Percentiles rank a stretch among this genome's conserved stretches.
phyloP scores from a whole-genome alignment of 1,140 invertebrate species.

The Orius insidiosus region DNA sequence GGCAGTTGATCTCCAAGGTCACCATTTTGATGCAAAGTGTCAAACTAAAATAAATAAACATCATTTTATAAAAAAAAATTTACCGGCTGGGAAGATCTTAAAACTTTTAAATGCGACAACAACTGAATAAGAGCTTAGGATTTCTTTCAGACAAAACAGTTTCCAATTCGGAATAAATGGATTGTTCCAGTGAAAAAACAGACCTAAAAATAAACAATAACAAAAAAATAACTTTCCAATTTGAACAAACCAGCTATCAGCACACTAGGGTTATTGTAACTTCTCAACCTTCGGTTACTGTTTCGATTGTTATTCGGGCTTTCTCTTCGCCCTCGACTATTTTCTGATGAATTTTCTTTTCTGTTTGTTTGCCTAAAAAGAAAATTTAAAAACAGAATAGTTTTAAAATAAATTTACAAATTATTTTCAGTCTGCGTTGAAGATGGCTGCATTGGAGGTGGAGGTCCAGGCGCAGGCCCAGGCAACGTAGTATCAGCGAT shows the following conservation, averaged over 20 bases:
- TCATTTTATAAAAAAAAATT: neutral
- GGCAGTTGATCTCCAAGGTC: too few species aligned
- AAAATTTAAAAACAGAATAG: neutral
- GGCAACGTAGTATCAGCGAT: slow-evolving; percentile 9
- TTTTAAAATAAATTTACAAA: slow-evolving; percentile 10
- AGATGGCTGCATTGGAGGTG: slow-evolving; percentile 1
- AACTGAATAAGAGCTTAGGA: slow-evolving; percentile 48
- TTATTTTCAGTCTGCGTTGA: slow-evolving; percentile 11
- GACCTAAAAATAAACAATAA: slow-evolving; percentile 4
- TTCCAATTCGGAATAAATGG: slow-evolving; percentile 48
- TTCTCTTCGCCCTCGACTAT: too few species aligned
- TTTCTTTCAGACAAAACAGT: slow-evolving; percentile 48
- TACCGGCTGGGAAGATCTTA: slow-evolving; percentile 30
- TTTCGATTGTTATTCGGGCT: neutral
- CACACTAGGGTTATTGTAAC: slow-evolving; percentile 8
- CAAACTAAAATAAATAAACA: neutral
- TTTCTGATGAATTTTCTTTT: too few species aligned
- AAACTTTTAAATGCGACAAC: slow-evolving; percentile 41
- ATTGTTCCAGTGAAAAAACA: slow-evolving; percentile 18
- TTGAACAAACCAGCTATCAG: slow-evolving; percentile 2
- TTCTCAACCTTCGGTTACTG: slow-evolving; percentile 1
- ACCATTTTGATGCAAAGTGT: neutral
- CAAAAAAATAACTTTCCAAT: too few species aligned
- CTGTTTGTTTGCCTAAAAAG: too few species aligned
- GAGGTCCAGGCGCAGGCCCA: neutral